These are phyloP conservation scores for Ptychoptera contaminata DNA, from an alignment of 2,888 invertebrate species.

Conservation along the genomic window DNA sequence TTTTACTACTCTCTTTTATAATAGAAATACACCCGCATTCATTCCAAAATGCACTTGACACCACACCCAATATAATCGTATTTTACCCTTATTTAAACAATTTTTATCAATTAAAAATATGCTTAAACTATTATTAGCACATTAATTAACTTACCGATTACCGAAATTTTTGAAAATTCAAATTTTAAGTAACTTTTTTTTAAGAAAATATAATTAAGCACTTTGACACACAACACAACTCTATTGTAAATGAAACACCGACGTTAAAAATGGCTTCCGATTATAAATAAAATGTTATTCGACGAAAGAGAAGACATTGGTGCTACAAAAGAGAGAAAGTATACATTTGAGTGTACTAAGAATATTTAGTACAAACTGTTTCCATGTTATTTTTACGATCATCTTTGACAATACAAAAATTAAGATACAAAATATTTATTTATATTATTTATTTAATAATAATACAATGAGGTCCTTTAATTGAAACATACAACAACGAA, in stretches of 20 bases:
- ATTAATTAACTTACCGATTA: conserved; percentile 11
- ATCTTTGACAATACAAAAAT: too few relatives aligned
- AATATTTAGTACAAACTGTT: background rate
- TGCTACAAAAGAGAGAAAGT: too few relatives aligned
- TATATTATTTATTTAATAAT: too few relatives aligned
- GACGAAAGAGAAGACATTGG: too few relatives aligned
- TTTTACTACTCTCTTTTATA: conserved; percentile 1
- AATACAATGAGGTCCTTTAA: too few relatives aligned
- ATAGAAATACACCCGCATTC: conserved; percentile 1
- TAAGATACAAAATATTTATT: too few relatives aligned
- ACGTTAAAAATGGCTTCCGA: background rate
- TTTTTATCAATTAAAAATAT: background rate
- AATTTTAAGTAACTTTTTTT: conserved; percentile 3
- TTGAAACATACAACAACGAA: too few relatives aligned
- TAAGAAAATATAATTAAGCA: background rate
- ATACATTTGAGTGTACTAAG: too few relatives aligned
- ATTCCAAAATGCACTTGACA: background rate
- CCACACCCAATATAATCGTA: conserved; percentile 3
- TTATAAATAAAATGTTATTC: too few relatives aligned
- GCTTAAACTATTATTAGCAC: background rate
- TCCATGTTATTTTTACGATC: background rate
- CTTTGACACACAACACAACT: conserved; percentile 2
- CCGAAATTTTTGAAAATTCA: conserved; percentile 7
- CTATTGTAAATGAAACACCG: background rate
- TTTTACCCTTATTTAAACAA: background rate